Base-by-base conservation (phyloP, 2,888 invertebrate species). In the Cantharis rufa region DNA sequence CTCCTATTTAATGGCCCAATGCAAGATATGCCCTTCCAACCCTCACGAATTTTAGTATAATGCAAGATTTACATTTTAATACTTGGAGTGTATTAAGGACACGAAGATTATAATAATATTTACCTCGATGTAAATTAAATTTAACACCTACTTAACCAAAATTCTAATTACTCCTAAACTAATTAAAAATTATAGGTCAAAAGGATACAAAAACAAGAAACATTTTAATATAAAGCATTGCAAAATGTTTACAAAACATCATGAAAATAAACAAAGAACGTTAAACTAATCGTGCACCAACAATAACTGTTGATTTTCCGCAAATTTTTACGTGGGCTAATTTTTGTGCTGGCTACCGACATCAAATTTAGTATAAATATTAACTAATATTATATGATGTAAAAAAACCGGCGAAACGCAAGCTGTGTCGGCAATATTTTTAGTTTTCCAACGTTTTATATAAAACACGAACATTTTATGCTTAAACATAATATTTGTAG, bases 1-100 rank as follows among this genome's bases (percentile, higher is more conserved):
- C 73, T 69, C 27, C 62, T 15, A 73, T 73, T 72, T 73, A 73
- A 73, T 73, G 73, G 68, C 27, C 73, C 24, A 24, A 62, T 68
- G 62, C 15, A 69, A 24, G 69, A 69, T 28, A 69, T 28, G 69
- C 48, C 48, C 48, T 69, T 27, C 3, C 27, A 69, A 28, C 21
- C 18, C 10, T 13, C 24, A 32, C 16, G 15, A 27, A 15, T 69
- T 69, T 24, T 15, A 24, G 28, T 27, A 48, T 7, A n/a, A 48
- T 48, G 48, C n/a, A 48, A 48, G 48, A 48, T 48, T 48, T 48
- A 48, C n/a, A 48, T 48, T 48, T 48, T 48, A 48, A 48, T 48
- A 48, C 48, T 48, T n/a, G n/a, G 9, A 48, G 48, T 48, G 48
- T 48, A 48, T 48, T 48, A 48, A 48, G 48, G 48, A n/a, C n/a